Conservation (phyloP, 1,140 invertebrate genomes). For the Drosophila triauraria region DNA sequence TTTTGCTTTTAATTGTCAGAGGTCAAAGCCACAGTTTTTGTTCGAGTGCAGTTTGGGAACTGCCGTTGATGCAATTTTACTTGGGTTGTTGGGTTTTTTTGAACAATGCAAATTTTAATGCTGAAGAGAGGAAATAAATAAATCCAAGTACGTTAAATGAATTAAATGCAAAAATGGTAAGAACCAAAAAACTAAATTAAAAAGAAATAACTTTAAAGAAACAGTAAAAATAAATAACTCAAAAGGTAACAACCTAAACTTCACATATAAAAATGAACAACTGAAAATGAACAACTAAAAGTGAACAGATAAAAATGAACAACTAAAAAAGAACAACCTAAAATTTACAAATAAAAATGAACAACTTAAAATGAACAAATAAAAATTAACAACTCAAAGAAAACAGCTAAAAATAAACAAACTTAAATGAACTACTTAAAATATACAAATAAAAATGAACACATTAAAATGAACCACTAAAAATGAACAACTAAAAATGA, state of each 20-base stretch:
- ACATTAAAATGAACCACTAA: neutral
- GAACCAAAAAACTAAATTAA: too few relatives aligned
- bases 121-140: neutral
- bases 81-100: neutral
- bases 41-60: constrained; percentile 25
- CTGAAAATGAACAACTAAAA: too few relatives aligned
- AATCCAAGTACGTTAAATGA: neutral
- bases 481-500: neutral
- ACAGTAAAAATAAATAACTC: too few relatives aligned
- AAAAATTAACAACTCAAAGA: neutral
- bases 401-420: neutral
- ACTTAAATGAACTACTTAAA: neutral
- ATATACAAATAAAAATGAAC: neutral
- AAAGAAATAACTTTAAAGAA: too few relatives aligned
- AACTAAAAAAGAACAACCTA: too few relatives aligned
- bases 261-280: too few relatives aligned
- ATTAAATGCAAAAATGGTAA: neutral
- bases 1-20: constrained; percentile 18
- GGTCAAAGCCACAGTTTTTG: constrained; percentile 19
- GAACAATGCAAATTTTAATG: neutral
- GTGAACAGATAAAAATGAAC: too few relatives aligned
- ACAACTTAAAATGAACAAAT: neutral
- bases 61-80: constrained; percentile 20
- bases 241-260: neutral
- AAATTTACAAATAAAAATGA: too few relatives aligned